phyloP scores from a whole-genome alignment of 2,113 vertebrate species.

The Ascaphus truei region DNA sequence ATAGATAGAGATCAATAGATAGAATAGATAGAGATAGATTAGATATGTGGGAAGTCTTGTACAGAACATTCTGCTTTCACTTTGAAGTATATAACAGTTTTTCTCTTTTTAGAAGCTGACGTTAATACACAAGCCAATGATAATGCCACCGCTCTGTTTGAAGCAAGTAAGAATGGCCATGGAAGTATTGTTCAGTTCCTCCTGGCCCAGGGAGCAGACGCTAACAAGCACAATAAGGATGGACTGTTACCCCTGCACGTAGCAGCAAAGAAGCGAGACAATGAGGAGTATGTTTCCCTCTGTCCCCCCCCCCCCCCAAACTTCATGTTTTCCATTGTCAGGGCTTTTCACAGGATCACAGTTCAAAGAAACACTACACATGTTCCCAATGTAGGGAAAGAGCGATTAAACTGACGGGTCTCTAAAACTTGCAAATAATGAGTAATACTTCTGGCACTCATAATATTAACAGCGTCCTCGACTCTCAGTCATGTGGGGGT shows the following conservation, averaged over 20 bases:
- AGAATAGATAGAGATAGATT: too few relatives aligned
- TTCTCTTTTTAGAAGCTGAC: conserved; percentile 71
- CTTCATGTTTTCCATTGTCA: background rate
- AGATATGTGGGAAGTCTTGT: too few relatives aligned
- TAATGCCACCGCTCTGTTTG: conserved; percentile 79
- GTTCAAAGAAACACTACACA: background rate
- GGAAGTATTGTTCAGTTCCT: conserved; percentile 72
- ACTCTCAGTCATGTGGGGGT: background rate
- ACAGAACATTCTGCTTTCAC: too few relatives aligned
- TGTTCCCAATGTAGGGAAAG: background rate
- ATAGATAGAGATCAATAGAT: too few relatives aligned
- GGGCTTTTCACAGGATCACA: background rate
- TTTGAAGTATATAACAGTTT: too few relatives aligned
- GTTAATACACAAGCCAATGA: conserved; percentile 85
- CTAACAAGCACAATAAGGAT: conserved; percentile 80
- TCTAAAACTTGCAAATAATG: background rate
- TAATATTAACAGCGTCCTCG: background rate
- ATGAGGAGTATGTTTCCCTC: conserved; percentile 67
- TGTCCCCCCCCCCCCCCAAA: accelerated
- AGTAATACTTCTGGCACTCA: conserved; percentile 21
- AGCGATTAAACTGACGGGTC: background rate
- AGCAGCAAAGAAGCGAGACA: conserved; percentile 76
- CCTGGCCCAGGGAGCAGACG: conserved; percentile 78
- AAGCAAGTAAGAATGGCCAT: conserved; percentile 87
- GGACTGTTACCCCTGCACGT: conserved; percentile 84